Evolutionary conservation across 1,140 invertebrate species (phyloP), one percentile per base, ranked within the genome.

Genomic region (Drosophila gunungcola): DNA sequence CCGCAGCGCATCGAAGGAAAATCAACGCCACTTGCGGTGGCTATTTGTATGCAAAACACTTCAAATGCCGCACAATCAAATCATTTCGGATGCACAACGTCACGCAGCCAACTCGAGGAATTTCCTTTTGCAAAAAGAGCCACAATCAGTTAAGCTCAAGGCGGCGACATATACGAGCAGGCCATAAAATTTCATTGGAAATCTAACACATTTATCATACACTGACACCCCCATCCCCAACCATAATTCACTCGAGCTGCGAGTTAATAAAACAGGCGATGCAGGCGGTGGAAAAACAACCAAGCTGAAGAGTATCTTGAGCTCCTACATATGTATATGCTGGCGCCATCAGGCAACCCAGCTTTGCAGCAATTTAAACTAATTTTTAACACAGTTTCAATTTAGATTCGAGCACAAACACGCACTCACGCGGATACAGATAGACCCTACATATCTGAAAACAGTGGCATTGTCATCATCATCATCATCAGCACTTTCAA

Each of bases 151-250:
- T 82, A 60, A 53, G 77, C 76, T 42, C 27, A 42, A 56, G 69
- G 60, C 53, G 70, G 67, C 80, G 74, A 84, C 56, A 64, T 54
- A 65, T 62, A 65, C 34, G 54, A 39, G 45, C 45, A 39, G 73
- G 56, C 55, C 58, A 89, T 83, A 67, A 83, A 82, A 83, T 79
- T 88, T 88, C 83, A 83, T 89, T 89, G 83, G 83, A 88, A 88
- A 83, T 88, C 83, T 89, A 83, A 89, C 75, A 80, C 79, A 88
- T 88, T 89, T 76, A 88, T 88, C 79, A 89, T 63, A 52, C 65
- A 55, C 52, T 38, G 51, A 62, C 60, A 57, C 67, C 65, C 51
- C 65, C 64, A 46, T 27, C 39, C 32, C 29, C 55, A 55, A 46
- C 45, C 82, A 82, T 86, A 79, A 86, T 75, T 82, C 79, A 79